phyloP scores from a whole-genome alignment of 1,140 invertebrate species.

The Lethrus apterus region DNA sequence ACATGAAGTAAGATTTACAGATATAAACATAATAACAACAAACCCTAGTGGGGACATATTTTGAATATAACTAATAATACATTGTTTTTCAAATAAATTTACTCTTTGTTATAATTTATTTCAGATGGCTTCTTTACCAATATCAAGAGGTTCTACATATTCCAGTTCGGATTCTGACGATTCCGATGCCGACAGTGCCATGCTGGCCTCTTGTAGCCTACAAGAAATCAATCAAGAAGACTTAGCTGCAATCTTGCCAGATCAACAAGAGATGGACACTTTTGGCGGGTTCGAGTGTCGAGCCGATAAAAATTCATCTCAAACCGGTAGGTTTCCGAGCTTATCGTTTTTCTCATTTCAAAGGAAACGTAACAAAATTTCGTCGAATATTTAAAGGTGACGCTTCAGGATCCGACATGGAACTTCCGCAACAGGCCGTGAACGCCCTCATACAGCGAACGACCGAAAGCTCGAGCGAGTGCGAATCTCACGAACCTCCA shows the following conservation, averaged over 20 bases:
- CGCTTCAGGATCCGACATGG: conserved; percentile 60
- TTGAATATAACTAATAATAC: too few relatives aligned
- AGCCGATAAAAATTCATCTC: conserved; percentile 26
- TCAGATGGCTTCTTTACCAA: conserved; percentile 37
- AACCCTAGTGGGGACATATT: too few relatives aligned
- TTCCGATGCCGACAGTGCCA: conserved; percentile 33
- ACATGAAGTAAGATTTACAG: too few relatives aligned
- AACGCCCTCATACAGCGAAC: conserved; percentile 61
- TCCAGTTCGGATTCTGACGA: conserved; percentile 37
- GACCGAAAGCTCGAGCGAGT: conserved; percentile 53
- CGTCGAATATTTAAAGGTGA: too few relatives aligned
- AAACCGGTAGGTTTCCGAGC: conserved; percentile 16
- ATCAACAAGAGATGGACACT: conserved; percentile 51
- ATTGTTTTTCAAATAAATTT: conserved; percentile 10
- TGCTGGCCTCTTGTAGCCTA: conserved; percentile 36
- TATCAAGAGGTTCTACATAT: conserved; percentile 33
- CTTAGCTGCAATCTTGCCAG: conserved; percentile 57
- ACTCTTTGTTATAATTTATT: conserved; percentile 26
- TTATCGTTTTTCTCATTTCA: conserved; percentile 9
- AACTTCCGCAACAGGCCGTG: conserved; percentile 58
- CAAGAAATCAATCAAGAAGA: conserved; percentile 61
- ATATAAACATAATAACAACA: too few relatives aligned
- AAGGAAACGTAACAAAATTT: conserved; percentile 14
- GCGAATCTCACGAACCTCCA: conserved; percentile 43
- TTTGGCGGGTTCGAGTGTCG: conserved; percentile 53